Evolutionary conservation across 1,140 invertebrate species (phyloP), one percentile per base, ranked within the genome.

Genomic region (Oedothorax gibbosus): DNA sequence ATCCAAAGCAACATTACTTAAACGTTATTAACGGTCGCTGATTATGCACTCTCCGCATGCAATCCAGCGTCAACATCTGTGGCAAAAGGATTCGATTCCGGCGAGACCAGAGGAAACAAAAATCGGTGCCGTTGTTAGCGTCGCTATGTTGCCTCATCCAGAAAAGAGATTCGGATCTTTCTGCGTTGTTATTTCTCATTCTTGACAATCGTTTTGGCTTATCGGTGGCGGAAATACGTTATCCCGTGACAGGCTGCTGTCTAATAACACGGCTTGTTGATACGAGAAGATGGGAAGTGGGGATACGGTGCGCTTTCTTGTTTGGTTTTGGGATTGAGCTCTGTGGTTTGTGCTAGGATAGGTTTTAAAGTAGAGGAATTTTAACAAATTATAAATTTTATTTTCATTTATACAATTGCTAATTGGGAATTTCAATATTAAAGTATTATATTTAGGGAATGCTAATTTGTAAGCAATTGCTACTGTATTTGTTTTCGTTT

Each of bases 151-250:
- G 69, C 69, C 50, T 20, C 2, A 54, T 51, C 21, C 49, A 15
- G 50, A 12, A 35, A 10, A 53, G 69, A 71, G 69, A 71, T 71
- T 20, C 69, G 50, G 20, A 71, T 71, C 69, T 71, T 71, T 71
- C 69, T 71, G 35, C 54, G 69, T 71, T 71, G 4, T 49, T 49
- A 71, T 71, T 71, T 71, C 51, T 71, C 69, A 71, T 71, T 71
- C 69, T 51, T 71, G 69, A 71, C 69, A 71, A 71, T 71, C 69
- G 69, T 20, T 71, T 71, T 71, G 50, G 50, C 69, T 71, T 71
- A 71, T 71, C 69, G 69, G 49, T 53, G 54, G 8, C 51, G 69
- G 54, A 71, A 71, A 71, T 71, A 71, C 69, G 69, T 71, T 71
- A 71, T 71, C 21, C 20, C 54, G 69, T 71, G 69, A 71, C 69